Percentiles rank a stretch among this genome's conserved stretches.
Conservation (phyloP, 2,113 vertebrate genomes). For the Microtus ochrogaster region DNA sequence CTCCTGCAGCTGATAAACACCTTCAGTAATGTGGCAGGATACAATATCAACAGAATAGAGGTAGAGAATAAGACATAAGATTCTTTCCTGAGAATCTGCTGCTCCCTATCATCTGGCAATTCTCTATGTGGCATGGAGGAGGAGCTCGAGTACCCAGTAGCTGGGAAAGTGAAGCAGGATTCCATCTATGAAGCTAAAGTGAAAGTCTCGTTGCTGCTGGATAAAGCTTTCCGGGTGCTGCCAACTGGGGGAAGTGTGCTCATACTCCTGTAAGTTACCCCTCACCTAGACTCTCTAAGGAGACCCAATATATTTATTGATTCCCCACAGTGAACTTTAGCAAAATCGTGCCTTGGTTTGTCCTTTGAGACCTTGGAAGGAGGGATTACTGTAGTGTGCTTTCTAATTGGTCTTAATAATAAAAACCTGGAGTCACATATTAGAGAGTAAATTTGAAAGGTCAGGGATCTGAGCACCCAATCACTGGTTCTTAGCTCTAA, state of each 20-base stretch:
- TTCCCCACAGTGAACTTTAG: background rate
- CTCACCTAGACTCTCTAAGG: background rate
- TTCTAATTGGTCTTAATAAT: too few species aligned
- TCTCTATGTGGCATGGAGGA: background rate
- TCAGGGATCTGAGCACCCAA: too few species aligned
- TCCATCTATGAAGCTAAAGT: background rate
- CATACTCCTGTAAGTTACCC: background rate
- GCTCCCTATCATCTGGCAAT: background rate
- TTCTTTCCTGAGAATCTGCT: background rate
- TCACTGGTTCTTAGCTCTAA: too few species aligned
- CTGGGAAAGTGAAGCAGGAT: background rate
- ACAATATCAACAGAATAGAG: rapidly evolving
- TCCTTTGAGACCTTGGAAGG: background rate
- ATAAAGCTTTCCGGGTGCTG: background rate
- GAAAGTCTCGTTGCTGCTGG: background rate
- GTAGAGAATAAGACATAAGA: background rate
- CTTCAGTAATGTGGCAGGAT: too few species aligned
- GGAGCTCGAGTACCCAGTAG: too few species aligned
- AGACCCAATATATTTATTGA: background rate
- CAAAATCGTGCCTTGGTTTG: background rate
- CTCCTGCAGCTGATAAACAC: too few species aligned
- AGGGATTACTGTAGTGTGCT: background rate
- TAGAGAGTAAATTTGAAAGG: too few species aligned
- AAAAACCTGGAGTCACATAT: too few species aligned
- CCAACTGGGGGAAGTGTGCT: background rate